These are phyloP conservation scores for Pygoscelis adeliae DNA, from an alignment of 2,113 vertebrate species.

Conservation along the genomic window DNA sequence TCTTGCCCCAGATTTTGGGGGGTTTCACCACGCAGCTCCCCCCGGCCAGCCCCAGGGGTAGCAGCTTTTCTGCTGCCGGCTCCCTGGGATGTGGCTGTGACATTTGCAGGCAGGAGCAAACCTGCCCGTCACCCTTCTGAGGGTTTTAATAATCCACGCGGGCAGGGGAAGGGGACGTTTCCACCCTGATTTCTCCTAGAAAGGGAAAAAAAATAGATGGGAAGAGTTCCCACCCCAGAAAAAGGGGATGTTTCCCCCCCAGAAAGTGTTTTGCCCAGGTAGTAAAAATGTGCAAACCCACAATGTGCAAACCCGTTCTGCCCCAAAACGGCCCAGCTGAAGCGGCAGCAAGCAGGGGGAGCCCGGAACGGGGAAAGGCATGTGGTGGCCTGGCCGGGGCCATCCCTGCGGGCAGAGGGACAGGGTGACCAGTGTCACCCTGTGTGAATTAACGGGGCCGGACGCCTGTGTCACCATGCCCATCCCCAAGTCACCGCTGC, in stretches of 20 bases:
- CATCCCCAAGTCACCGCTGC: neutral
- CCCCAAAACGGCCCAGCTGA: neutral
- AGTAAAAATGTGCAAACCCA: neutral
- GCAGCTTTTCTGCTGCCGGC: neutral
- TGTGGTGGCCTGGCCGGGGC: neutral
- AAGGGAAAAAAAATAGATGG: neutral
- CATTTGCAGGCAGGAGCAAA: neutral
- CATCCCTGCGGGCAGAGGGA: accelerated
- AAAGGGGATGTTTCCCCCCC: neutral
- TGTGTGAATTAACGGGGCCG: neutral
- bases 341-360: accelerated
- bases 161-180: too few species aligned
- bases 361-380: neutral
- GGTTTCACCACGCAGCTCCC: neutral
- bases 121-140: neutral
- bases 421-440: neutral
- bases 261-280: neutral
- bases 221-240: neutral
- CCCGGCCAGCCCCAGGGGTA: accelerated
- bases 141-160: neutral
- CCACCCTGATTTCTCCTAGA: neutral
- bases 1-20: neutral
- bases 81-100: neutral
- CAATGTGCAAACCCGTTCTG: neutral
- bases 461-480: neutral